A percentile compares a stretch with the other conserved stretches of the same genome.
These are phyloP conservation scores for Drosophila simulans DNA, from an alignment of 1,140 invertebrate species.

Conservation along the genomic window DNA sequence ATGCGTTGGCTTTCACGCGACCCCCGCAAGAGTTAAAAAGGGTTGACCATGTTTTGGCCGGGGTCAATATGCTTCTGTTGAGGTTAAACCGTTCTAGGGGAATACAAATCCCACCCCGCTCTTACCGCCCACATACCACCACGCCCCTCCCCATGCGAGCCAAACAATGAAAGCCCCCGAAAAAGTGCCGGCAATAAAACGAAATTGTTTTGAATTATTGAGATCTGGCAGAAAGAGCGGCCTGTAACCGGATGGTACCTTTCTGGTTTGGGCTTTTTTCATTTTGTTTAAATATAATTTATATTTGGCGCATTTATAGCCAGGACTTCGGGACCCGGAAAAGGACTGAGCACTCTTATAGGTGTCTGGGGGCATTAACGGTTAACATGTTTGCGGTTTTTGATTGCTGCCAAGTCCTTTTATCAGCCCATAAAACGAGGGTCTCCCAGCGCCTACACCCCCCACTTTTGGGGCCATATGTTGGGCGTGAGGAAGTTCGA, in stretches of 20 bases:
- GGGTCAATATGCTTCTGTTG: conserved; percentile 70
- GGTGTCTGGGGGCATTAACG: conserved; percentile 80
- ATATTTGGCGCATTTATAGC: conserved; percentile 71
- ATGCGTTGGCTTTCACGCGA: conserved; percentile 73
- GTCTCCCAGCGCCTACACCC: conserved; percentile 18
- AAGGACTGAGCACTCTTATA: conserved; percentile 62
- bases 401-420: conserved; percentile 74
- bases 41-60: conserved; percentile 34
- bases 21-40: conserved; percentile 53
- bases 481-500: conserved; percentile 7
- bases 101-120: conserved; percentile 28
- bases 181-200: conserved; percentile 74
- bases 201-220: conserved; percentile 83
- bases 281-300: conserved; percentile 73
- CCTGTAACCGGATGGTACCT: conserved; percentile 42
- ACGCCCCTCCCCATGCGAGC: neutral
- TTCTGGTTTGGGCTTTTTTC: conserved; percentile 9
- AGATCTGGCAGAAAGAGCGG: conserved; percentile 51
- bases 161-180: conserved; percentile 46
- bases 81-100: conserved; percentile 73
- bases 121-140: conserved; percentile 23
- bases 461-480: conserved; percentile 26
- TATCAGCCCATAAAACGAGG: conserved; percentile 69
- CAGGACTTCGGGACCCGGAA: conserved; percentile 20
- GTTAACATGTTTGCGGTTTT: conserved; percentile 80